Conservation (phyloP, 2,888 invertebrate species). For the Chymomyza fuscimana region DNA sequence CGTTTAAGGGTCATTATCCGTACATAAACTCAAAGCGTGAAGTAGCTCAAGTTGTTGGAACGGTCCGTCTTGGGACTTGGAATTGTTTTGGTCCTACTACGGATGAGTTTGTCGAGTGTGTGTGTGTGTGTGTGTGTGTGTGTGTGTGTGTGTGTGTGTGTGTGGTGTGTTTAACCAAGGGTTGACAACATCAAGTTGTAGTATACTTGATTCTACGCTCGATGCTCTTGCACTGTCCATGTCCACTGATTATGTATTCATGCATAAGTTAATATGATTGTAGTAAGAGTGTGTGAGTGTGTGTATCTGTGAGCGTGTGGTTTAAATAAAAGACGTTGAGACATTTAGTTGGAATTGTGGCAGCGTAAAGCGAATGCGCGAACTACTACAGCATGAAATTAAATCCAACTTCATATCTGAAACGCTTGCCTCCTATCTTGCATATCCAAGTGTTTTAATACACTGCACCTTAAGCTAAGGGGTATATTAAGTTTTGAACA, state of each 20-base stretch:
- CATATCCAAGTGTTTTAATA: constrained; percentile 66
- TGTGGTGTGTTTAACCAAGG: constrained; percentile 25
- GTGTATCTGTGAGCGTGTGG: constrained; percentile 43
- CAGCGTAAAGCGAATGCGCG: constrained; percentile 67
- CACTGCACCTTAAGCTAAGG: too few species aligned
- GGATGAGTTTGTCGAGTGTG: not conserved
- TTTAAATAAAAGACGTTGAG: constrained; percentile 41
- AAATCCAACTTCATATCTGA: constrained; percentile 72
- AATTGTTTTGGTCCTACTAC: not conserved
- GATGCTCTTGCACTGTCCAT: constrained; percentile 42
- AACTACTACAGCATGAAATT: constrained; percentile 78
- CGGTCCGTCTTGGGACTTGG: not conserved
- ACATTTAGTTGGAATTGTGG: constrained; percentile 66
- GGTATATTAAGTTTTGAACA: too few species aligned
- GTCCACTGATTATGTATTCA: constrained; percentile 65
- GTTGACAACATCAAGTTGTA: constrained; percentile 64
- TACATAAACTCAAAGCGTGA: constrained; percentile 20
- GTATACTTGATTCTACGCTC: constrained; percentile 21
- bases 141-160: not conserved
- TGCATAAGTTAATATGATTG: constrained; percentile 61
- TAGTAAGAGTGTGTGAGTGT: not conserved
- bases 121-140: not conserved
- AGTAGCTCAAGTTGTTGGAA: not conserved
- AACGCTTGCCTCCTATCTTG: constrained; percentile 55
- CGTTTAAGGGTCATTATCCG: constrained; percentile 68